Evolutionary conservation across 2,113 vertebrate species (phyloP).

Genomic region (Gallinago undulata): DNA sequence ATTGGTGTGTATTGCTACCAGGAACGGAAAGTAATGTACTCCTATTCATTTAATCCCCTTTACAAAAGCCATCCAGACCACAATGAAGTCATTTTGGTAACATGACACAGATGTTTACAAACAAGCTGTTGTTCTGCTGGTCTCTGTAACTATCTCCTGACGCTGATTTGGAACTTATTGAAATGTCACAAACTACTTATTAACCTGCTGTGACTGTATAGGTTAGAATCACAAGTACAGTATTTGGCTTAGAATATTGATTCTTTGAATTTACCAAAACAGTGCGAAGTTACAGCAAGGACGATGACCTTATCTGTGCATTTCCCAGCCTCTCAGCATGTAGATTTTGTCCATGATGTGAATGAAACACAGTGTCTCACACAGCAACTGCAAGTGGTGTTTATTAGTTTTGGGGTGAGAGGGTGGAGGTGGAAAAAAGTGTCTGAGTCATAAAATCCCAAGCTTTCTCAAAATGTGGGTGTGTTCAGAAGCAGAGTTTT

Average conservation of each 20-base stretch:
- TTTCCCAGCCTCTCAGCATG: neutral
- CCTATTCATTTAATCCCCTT: neutral
- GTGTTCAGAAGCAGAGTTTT: conserved; percentile 5
- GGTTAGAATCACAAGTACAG: neutral
- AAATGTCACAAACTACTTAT: neutral
- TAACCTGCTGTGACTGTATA: neutral
- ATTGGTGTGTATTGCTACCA: neutral
- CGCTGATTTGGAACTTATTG: neutral
- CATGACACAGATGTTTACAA: neutral
- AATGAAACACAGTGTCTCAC: neutral
- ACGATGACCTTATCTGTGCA: neutral
- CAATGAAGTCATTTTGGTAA: neutral
- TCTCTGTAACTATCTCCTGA: neutral
- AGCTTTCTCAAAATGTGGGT: conserved; percentile 23
- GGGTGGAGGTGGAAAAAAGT: neutral
- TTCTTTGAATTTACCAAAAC: neutral
- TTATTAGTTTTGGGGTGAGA: neutral
- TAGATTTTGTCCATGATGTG: neutral
- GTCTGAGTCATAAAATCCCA: conserved; percentile 42
- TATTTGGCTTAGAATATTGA: neutral
- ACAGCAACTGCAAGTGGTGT: neutral
- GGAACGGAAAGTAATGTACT: neutral
- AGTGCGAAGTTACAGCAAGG: neutral
- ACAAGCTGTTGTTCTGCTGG: neutral
- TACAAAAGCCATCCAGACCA: neutral